Evolutionary conservation across 1,140 invertebrate genomes (phyloP), one percentile per base, ranked within the genome.

Genomic region (Diabrotica undecimpunctata): DNA sequence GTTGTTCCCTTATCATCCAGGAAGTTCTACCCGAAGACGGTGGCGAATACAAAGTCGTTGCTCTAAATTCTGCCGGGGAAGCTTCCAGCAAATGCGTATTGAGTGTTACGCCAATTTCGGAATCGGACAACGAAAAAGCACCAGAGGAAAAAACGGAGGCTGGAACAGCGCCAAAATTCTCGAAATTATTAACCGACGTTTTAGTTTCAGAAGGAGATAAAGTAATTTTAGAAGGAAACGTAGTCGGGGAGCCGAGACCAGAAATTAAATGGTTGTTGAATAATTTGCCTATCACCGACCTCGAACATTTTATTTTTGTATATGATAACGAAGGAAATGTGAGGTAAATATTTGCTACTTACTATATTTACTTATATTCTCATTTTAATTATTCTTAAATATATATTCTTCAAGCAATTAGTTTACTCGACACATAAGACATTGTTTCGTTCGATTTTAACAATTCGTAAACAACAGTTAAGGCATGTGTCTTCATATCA

Each of bases 11-110:
- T 9, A 81, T 92, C 8, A 92, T 94, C 50, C 84, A 88, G 66
- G 87, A 91, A 75, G 88, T 86, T 46, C 85, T 87, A 66, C 78
- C 87, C 10, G 90, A 92, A 75, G 92, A 94, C 77, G 85, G 84
- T 12, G 92, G 92, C 25, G 80, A 85, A 62, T 94, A 94, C 72
- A 90, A 87, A 78, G 91, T 93, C 50, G 88, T 91, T 36, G 91
- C 91, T 39, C 85, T 90, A 57, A 94, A 93, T 81, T 87, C 88
- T 38, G 88, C 86, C 7, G 92, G 92, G 52, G 89, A 91, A 78
- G 88, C 88, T 11, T 89, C 86, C 0, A 92, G 90, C 71, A 82
- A 85, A 65, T 93, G 91, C 70, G 80, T 80, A 8, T 80, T 94
- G 13, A 84, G 81, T 58, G 79, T 83, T 0, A 79, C 77, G 5